A percentile compares a stretch with the other conserved stretches of the same genome.
Evolutionary conservation across 2,797 vertebrate genomes (phyloP).

Genomic region (Cyclura pinguis): DNA sequence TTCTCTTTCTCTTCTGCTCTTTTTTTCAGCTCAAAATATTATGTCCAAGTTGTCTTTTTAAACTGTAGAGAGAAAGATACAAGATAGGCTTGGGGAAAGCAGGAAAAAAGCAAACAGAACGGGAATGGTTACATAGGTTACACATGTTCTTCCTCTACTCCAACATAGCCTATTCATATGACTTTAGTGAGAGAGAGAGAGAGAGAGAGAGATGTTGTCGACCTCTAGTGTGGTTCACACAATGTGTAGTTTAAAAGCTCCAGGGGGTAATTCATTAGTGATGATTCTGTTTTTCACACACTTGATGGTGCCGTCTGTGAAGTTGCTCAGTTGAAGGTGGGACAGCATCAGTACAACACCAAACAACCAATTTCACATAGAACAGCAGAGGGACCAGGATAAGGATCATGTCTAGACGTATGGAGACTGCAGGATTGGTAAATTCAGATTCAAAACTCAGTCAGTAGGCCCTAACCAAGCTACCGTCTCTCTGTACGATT

Average conservation of each 20-base stretch:
- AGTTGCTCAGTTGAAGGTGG: conserved; percentile 55
- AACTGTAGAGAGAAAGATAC: too few species aligned
- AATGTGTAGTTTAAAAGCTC: not conserved
- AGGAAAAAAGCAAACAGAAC: too few species aligned
- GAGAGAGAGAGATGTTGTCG: not conserved
- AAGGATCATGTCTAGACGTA: not conserved
- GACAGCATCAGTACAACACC: conserved; percentile 43
- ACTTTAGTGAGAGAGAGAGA: not conserved
- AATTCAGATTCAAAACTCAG: not conserved
- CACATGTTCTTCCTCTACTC: not conserved
- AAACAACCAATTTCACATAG: conserved; percentile 17
- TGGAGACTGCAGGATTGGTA: not conserved
- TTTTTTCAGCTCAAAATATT: not conserved
- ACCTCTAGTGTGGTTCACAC: not conserved
- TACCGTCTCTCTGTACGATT: not conserved
- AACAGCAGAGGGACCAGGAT: not conserved
- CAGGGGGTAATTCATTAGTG: not conserved
- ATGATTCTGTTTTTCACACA: not conserved
- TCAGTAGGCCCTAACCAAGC: not conserved
- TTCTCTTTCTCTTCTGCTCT: not conserved
- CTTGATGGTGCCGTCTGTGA: not conserved
- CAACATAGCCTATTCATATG: not conserved
- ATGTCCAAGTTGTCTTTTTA: too few species aligned
- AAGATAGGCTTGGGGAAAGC: not conserved
- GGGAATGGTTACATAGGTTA: not conserved